Conservation (phyloP, 2,113 vertebrate genomes). For the Silurus meridionalis region DNA sequence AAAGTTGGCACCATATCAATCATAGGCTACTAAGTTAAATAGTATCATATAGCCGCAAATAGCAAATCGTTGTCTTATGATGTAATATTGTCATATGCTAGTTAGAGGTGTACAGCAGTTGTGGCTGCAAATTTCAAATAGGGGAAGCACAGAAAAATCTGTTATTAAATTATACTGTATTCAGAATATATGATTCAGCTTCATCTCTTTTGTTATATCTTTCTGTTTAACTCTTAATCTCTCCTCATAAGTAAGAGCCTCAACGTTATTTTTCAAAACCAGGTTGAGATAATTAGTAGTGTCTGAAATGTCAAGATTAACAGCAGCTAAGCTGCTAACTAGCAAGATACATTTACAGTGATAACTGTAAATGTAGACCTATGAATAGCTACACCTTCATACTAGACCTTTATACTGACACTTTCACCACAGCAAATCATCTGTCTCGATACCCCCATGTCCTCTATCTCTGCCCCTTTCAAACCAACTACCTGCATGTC, state of each 20-base stretch:
- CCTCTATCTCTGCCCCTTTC: no score
- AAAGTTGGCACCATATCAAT: background rate
- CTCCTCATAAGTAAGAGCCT: background rate
- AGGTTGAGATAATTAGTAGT: background rate
- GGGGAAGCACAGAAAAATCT: background rate
- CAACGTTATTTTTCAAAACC: background rate
- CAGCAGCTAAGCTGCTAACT: background rate
- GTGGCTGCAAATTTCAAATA: background rate
- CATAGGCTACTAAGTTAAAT: background rate
- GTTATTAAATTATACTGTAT: background rate
- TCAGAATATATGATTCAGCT: background rate
- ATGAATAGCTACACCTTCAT: background rate
- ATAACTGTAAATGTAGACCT: background rate
- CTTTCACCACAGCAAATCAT: no score
- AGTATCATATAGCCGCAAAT: background rate
- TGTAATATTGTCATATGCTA: background rate
- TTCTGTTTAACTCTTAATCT: background rate
- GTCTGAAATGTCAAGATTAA: background rate
- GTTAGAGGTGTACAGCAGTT: background rate
- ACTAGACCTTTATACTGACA: no score
- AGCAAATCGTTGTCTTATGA: background rate
- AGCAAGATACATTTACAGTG: background rate
- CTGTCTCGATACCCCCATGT: no score
- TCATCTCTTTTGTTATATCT: background rate
- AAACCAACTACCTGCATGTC: no score